Evolutionary conservation across 2,888 invertebrate genomes (phyloP).

Genomic region (Nemotelus pantherinus): DNA sequence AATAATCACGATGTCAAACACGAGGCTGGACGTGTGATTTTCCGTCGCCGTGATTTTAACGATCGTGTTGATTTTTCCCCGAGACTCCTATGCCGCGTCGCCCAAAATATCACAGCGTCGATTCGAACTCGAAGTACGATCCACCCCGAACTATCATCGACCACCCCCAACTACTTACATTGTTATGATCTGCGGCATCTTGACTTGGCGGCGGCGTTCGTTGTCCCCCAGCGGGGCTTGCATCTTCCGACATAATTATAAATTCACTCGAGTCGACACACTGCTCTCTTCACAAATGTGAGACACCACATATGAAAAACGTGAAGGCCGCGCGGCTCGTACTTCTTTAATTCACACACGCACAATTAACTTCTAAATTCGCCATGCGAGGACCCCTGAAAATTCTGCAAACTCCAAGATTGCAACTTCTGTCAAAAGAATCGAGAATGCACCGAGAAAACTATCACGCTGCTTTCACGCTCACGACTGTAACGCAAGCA

Average conservation of each 20-base stretch:
- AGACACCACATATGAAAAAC: slow-evolving; percentile 14
- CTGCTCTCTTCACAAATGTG: slow-evolving; percentile 13
- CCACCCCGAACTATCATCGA: too few species aligned
- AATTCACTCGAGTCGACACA: slow-evolving; percentile 29
- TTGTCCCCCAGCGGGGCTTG: slow-evolving; percentile 48
- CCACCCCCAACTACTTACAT: slow-evolving; percentile 46
- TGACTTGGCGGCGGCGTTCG: slow-evolving; percentile 43
- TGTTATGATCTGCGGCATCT: slow-evolving; percentile 49
- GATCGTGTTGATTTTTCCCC: neutral
- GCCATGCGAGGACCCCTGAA: neutral
- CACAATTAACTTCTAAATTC: slow-evolving; percentile 5
- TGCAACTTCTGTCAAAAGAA: slow-evolving; percentile 12
- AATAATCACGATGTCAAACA: slow-evolving; percentile 1
- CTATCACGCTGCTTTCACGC: slow-evolving; percentile 12
- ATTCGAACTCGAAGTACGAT: too few species aligned
- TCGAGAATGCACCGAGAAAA: slow-evolving; percentile 7
- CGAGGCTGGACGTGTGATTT: slow-evolving; percentile 12
- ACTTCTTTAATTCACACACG: neutral
- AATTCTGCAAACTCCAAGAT: neutral
- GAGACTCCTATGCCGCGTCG: neutral
- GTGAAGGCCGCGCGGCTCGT: slow-evolving; percentile 40
- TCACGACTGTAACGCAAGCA: neutral
- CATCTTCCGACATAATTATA: slow-evolving; percentile 51
- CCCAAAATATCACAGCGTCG: neutral
- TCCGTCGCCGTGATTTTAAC: slow-evolving; percentile 5